Evolutionary conservation across 2,797 vertebrate genomes (phyloP), one percentile per base, ranked within the genome.

Genomic region (Pangasius larnaudii): DNA sequence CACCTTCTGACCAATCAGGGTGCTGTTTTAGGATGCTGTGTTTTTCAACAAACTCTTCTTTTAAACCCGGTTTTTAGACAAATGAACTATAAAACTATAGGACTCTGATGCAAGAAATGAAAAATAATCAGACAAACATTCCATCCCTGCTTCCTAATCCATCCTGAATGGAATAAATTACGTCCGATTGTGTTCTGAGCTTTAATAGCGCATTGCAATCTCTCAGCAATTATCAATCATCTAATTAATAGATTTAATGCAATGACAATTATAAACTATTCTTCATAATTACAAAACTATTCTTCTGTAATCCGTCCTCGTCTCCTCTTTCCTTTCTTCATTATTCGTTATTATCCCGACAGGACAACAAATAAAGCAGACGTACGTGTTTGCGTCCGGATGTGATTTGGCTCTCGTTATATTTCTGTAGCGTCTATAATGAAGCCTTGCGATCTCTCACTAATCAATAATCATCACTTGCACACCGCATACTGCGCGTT

Each of bases 391-490:
- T 0, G 9, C 22, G 53, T 27, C 22, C 30, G 2, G 11, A 27
- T 42, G 79, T 63, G 58, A 63, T 42, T 42, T 59, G 2, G 24
- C 63, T 39, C 79, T 42, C 11, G 1, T 81, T 81, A 24, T 16
- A 61, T 27, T 80, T 16, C 79, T 59, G 7, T 56, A 80, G 24
- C 7, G 79, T 81, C 39, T 27, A 39, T 80, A 39, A 59, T 42
- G 11, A 39, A 27, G 78, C 56, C 39, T 79, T 78, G 33, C 39
- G 77, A 58, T 58, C 10, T 0, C 33, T 24, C 33, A 27, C 9
- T 81, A 42, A 81, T 81, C 78, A 42, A 81, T 81, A 42, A 81
- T 42, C 36, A 81, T 61, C 36, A 11, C 30, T 36, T 42, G 4
- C 39, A 42, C 36, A 10, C 19, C 0, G 19, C 36, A 24, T 42